Evolutionary conservation across 2,797 vertebrate species (phyloP), one percentile per base, ranked within the genome.

Genomic region (Picus viridis): DNA sequence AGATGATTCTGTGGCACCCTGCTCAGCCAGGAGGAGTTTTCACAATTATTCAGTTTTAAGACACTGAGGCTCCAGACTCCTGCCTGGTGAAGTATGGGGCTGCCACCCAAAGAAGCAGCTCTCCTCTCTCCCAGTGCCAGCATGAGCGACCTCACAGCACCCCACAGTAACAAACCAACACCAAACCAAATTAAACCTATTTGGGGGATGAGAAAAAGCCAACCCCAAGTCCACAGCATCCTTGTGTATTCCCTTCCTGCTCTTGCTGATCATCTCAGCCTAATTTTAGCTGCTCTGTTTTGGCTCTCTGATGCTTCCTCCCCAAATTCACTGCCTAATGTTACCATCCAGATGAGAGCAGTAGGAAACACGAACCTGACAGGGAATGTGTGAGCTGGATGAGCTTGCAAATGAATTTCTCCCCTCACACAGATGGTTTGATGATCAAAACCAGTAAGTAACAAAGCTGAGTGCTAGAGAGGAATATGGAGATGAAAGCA

Each of bases 361-460:
- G 71, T 36, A 88, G 70, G 86, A 87, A 69, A 62, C 67, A 18
- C 0, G 62, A 74, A 30, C 32, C 57, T 56, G 61, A 79, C 63
- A 12, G 78, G 45, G 69, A 51, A 90, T 2, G 18, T 24, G 86
- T 73, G 83, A 94, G 92, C 81, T 70, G 90, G 41, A 68, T 64
- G 57, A 89, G 78, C 82, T 34, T 58, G 86, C 51, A 86, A 84
- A 91, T 93, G 88, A 83, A 87, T 82, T 92, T 72, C 76, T 78
- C 58, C 53, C 82, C 82, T 83, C 83, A 77, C 51, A 63, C 64
- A 91, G 80, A 79, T 39, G 88, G 70, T 73, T 69, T 74, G 83
- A 68, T 69, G 53, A 92, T 91, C 86, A 86, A 84, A 88, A 54
- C 0, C 71, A 56, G 23, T 58, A 43, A 79, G 27, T 71, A 82